Base-by-base conservation (phyloP, 2,888 invertebrate species). In the Stomorhina lunata region DNA sequence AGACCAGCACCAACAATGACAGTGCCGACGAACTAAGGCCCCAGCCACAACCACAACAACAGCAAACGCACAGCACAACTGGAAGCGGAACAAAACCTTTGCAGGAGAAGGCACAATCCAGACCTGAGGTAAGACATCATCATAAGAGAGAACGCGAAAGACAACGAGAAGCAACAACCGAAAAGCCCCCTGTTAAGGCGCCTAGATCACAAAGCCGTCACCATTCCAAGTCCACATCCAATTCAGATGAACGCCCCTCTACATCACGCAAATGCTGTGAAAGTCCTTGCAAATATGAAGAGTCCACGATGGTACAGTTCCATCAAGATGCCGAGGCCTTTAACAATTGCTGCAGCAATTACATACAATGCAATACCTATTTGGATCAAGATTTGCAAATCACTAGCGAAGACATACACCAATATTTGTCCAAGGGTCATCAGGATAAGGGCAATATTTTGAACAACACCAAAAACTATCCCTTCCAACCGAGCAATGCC, bases 311-410 rank as follows among this genome's bases (percentile, higher is more conserved):
- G 29, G 90, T 91, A 20, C 84, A 91, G 61, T 91, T 90, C 84
- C 91, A 91, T 83, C 91, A 91, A 85, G 91, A 91, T 83, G 91
- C 88, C 34, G 91, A 91, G 86, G 86, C 89, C 15, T 91, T 87
- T 80, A 91, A 91, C 85, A 91, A 91, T 79, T 91, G 91, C 80
- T 91, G 91, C 86, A 91, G 89, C 84, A 91, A 91, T 69, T 91
- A 91, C 76, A 86, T 90, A 72, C 90, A 91, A 82, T 91, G 90
- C 86, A 91, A 91, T 83, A 89, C 89, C 48, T 91, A 90, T 82
- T 83, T 91, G 79, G 91, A 91, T 77, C 91, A 91, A 83, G 91
- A 91, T 79, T 84, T 91, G 66, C 91, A 91, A 85, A 91, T 91
- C n/a, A 91, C 91, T 79, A 91, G 90, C 85, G 91, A 91, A 84